Base-by-base conservation (phyloP, 2,113 vertebrate genomes). In the Corythaeola cristata region DNA sequence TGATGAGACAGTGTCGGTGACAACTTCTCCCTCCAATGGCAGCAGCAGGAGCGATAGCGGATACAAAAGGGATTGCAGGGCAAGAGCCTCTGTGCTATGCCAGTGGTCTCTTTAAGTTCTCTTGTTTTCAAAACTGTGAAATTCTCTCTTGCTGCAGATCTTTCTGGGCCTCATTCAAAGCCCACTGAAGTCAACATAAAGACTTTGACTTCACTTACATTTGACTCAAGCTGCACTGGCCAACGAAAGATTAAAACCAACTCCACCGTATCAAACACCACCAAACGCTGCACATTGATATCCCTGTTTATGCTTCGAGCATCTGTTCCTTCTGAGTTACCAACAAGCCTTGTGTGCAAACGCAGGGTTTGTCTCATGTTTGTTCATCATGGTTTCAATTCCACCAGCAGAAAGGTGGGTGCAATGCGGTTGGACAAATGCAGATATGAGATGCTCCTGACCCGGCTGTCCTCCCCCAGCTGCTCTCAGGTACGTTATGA, bases 401-500 rank as follows among this genome's bases (percentile, higher is more conserved):
- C 9, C 1, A 1, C 32, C 16, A 5, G 7, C 7, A 11, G 59
- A 73, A 37, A 49, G 53, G 50, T 0, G 8, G 32, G 23, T 0
- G 3, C 1, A 12, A 3, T 17, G 60, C 33, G 2, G 12, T 6
- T 39, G 39, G 49, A 11, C 21, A 30, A 28, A 13, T 0, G 5
- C 11, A 11, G 32, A 1, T 9, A 3, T 1, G 22, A 33, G 78
- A 2, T 7, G 27, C 49, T 77, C 47, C 50, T 33, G 32, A 4
- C 49, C 32, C 9, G 1, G 15, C 12, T 28, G 37, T 37, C 19
- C 66, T 49, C 21, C 8, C 10, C 32, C 9, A 11, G 45, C 9
- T 16, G n/a, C n/a, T 47, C 44, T 5, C 8, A 2, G 5, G 15
- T 2, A 8, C 1, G 1, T 11, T 15, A 5, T 1, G 22, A 53